Evolutionary conservation across 2,113 vertebrate genomes (phyloP), one percentile per base, ranked within the genome.

Genomic region (Odobenus rosmarus): DNA sequence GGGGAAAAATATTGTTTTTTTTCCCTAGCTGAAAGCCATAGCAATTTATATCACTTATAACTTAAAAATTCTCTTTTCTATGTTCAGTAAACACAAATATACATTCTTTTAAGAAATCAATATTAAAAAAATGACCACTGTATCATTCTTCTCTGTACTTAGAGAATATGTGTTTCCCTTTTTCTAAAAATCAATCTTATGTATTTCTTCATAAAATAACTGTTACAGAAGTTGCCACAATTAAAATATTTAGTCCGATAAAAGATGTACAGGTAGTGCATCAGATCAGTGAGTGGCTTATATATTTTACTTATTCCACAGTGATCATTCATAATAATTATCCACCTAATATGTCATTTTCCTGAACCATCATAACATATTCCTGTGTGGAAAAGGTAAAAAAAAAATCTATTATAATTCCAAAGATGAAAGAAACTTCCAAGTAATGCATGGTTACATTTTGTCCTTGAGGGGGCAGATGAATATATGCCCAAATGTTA

Each of bases 401-500:
- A 83, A 93, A 89, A 91, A 88, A 71, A 83, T 93, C 24, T 84
- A 55, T 23, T 97, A 74, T 77, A 85, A 90, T 80, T 97, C 42
- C 33, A 14, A 93, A 83, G 8, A 19, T 96, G 33, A 93, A 90
- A 93, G 83, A 96, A 80, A 61, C 57, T 72, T 93, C 31, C 19
- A 87, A 92, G 92, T 82, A 93, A 83, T 86, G 18, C 31, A 53
- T 19, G 18, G n/a, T 74, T 84, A n/a, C 14, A 28, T 79, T 92
- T 97, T 96, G 42, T 53, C 26, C 42, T 90, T 67, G 59, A 61
- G 23, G 4, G 83, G 24, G 16, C 28, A 88, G 71, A 67, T 72
- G 14, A 62, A 46, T 77, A 76, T 82, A 59, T 86, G 8, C 28
- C 86, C 93, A 95, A 90, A 53, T 92, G 14, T 96, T 86, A 59